A percentile compares a stretch with the other conserved stretches of the same genome.
Evolutionary conservation across 1,140 invertebrate species (phyloP).

Genomic region (Drosophila melanogaster): Release_6_plus_ISO1_MT NC_004354.4:8189001-8189500

Average conservation of each 20-base stretch:
- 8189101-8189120: neutral
- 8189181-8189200: constrained; percentile 49
- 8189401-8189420: neutral
- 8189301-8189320: neutral
- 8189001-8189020: too few species aligned
- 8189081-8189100: neutral
- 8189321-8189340: constrained; percentile 1
- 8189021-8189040: too few species aligned
- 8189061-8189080: too few species aligned
- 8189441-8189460: constrained; percentile 48
- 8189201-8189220: neutral
- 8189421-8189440: constrained; percentile 5
- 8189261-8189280: neutral
- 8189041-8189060: too few species aligned
- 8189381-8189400: constrained; percentile 1
- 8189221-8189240: constrained; percentile 2
- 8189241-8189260: neutral
- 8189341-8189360: constrained; percentile 45
- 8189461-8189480: constrained; percentile 23
- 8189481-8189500: constrained; percentile 17
- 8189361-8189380: constrained; percentile 47
- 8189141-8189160: constrained; percentile 59
- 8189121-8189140: neutral
- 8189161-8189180: constrained; percentile 77
- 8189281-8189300: neutral